Evolutionary conservation across 2,113 vertebrate species (phyloP), one percentile per base, ranked within the genome.

Genomic region (Plotosus lineatus): DNA sequence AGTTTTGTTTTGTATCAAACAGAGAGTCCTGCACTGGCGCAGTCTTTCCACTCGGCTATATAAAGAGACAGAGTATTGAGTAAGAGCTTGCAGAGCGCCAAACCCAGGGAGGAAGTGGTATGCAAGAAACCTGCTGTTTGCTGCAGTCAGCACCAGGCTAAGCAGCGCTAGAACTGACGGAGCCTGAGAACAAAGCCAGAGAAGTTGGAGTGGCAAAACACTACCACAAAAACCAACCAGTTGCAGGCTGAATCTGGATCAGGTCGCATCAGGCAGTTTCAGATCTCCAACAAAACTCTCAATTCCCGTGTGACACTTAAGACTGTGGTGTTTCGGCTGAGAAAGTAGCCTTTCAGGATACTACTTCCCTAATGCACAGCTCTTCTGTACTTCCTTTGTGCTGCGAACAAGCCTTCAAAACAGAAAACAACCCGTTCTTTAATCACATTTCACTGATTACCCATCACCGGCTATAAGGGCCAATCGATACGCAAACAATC

Each of bases 1-100:
- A 79, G 77, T 69, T 79, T 85, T 83, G 81, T 73, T 83, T 77
- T 28, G 17, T 72, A 75, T 83, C 65, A 79, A 72, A 77, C 26
- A 82, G 85, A 85, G 85, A 87, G 82, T 81, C 86, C 87, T 86
- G 86, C 90, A 89, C 89, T 84, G 90, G 89, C 89, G 91, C 89
- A 90, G 89, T 92, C 89, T 91, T 92, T 89, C 91, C 84, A 84
- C 79, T 89, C 73, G 7, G 88, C 78, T 87, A 85, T 90, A 92
- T 92, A 92, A 93, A 93, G 90, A 93, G 86, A 89, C 80, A 69
- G 85, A 87, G 89, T 10, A 92, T 93, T 93, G 91, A 92, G 91
- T 91, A 92, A 93, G 89, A 92, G 84, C 82, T 80, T 87, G 75
- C 85, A 78, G 89, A 80, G 88, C 88, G 88, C 85, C 86, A 84